Evolutionary conservation across 2,888 invertebrate genomes (phyloP), one percentile per base, ranked within the genome.

Genomic region (Acholoe squamosa): DNA sequence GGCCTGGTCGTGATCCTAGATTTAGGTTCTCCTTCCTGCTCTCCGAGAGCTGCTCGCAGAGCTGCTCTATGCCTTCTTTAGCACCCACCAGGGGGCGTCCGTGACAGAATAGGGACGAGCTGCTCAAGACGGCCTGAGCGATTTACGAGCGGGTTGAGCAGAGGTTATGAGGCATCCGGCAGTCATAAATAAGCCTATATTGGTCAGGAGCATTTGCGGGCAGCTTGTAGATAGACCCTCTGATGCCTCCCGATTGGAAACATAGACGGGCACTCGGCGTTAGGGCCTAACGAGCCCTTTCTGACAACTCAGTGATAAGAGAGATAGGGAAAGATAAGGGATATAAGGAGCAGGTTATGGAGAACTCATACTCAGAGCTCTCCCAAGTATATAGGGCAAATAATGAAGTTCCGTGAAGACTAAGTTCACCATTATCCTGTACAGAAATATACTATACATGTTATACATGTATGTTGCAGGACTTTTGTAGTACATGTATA

Each of bases 141-240:
- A 80, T 43, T 80, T 80, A 80, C 19, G 43, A 34, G 80, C 43
- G 33, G 43, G 80, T 80, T 34, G 80, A 80, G 80, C 80, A 80
- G 80, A 80, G 80, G 80, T 80, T 80, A 80, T 80, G 80, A 80
- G 80, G 80, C 80, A 34, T 80, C 34, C 14, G 80, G 80, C 43
- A 19, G 80, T 34, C 33, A 43, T 80, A 80, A 80, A 80, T 80
- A 80, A 80, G 80, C 22, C 34, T 80, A 25, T 80, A 80, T 80
- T 80, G 80, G 80, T 43, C 43, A 80, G 61, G 14, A 61, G 61
- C 61, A 61, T 61, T 61, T 61, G 61, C 61, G 61, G n/a, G n/a
- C 80, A 19, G 80, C 22, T 19, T 19, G n/a, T 19, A 80, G 34
- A 43, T 34, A 25, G 71, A 71, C 71, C 31, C 5, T 28, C 71